These are phyloP conservation scores for Neolamprologus devosi DNA, from an alignment of 2,113 vertebrate genomes.

Conservation along the genomic window DNA sequence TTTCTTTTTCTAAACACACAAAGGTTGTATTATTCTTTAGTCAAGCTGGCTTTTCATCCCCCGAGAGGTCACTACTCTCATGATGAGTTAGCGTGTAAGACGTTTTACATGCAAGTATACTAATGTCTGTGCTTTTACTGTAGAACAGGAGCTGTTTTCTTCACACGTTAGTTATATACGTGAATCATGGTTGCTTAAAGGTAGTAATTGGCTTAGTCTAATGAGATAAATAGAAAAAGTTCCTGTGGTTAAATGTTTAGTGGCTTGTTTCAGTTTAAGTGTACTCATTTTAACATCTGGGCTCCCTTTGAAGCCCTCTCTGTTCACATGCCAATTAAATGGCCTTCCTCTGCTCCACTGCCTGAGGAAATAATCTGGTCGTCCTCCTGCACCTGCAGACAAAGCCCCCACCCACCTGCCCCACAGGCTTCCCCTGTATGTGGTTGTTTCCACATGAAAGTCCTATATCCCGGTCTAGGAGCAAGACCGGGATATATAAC, in stretches of 20 bases:
- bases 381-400: conserved; percentile 34
- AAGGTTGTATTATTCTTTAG: background rate
- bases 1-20: background rate
- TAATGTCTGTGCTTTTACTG: background rate
- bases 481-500: background rate
- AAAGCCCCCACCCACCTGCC: background rate
- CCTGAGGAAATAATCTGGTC: conserved; percentile 36
- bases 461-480: background rate
- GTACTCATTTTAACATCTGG: background rate
- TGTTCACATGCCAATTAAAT: conserved; percentile 10
- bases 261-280: background rate
- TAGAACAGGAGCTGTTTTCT: background rate
- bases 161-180: background rate
- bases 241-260: background rate
- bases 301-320: background rate
- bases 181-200: background rate
- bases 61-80: background rate
- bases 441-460: background rate
- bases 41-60: background rate
- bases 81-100: background rate
- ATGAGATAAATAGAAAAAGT: background rate
- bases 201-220: background rate
- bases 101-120: background rate
- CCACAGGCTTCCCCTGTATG: background rate
- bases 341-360: conserved; percentile 3